These are phyloP conservation scores for Macrophya annulata DNA, from an alignment of 2,888 invertebrate species.

Conservation along the genomic window DNA sequence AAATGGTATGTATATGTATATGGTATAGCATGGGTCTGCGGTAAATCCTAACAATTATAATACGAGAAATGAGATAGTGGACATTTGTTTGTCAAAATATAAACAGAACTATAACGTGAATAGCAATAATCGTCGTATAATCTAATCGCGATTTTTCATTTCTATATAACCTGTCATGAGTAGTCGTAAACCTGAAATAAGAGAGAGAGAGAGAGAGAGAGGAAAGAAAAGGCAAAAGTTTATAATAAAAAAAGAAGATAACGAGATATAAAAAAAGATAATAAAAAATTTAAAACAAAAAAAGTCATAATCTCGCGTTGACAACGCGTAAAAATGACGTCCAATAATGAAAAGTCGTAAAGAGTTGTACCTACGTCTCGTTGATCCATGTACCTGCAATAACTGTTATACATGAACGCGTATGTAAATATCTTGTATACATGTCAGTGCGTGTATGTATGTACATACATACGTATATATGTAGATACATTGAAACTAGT, in stretches of 20 bases:
- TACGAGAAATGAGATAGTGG: no score
- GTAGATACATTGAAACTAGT: background rate
- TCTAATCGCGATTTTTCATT: constrained; percentile 22
- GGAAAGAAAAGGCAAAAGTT: background rate
- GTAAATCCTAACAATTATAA: background rate
- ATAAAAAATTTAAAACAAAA: background rate
- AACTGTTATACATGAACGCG: background rate
- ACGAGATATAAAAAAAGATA: constrained; percentile 13
- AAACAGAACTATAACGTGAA: constrained; percentile 17
- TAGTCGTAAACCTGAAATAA: constrained; percentile 35
- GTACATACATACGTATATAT: background rate
- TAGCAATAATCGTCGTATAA: background rate
- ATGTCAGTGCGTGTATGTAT: background rate
- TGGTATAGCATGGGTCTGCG: background rate
- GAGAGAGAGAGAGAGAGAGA: background rate
- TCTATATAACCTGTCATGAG: constrained; percentile 27
- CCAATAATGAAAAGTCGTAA: constrained; percentile 41
- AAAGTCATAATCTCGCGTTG: constrained; percentile 2
- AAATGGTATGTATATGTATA: background rate
- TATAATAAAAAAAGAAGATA: background rate
- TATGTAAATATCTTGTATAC: background rate
- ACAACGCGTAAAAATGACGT: constrained; percentile 29
- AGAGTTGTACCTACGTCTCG: background rate
- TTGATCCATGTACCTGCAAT: background rate
- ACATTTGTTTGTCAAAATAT: constrained; percentile 10